phyloP scores from a whole-genome alignment of 2,888 invertebrate species.

The Junonia oenone region DNA sequence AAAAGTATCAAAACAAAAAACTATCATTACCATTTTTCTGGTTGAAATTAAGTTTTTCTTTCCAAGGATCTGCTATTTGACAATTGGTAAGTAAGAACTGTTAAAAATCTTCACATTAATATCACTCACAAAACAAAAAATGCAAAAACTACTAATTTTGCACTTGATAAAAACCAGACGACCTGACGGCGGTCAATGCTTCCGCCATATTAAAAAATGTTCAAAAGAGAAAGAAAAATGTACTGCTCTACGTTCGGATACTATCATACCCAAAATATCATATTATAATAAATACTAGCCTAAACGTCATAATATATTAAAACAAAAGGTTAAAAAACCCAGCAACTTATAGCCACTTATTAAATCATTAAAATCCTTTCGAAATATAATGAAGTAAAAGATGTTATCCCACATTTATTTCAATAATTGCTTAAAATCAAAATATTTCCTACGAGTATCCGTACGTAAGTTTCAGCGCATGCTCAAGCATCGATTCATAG shows the following conservation, averaged over 20 bases:
- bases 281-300: not conserved
- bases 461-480: not conserved
- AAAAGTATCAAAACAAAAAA: conserved; percentile 81
- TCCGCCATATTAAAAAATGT: conserved; percentile 75
- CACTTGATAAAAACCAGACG: conserved; percentile 60
- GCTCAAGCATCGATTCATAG: not conserved
- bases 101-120: conserved; percentile 40
- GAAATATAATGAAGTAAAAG: not conserved
- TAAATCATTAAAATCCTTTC: not conserved
- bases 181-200: conserved; percentile 72
- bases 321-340: not conserved
- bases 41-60: conserved; percentile 38
- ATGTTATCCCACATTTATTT: too few species aligned
- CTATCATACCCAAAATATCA: conserved; percentile 1
- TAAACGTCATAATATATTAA: not conserved
- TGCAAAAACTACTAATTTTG: conserved; percentile 46
- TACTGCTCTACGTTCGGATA: conserved; percentile 34
- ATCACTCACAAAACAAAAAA: conserved; percentile 47
- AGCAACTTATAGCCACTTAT: not conserved
- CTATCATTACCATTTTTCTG: conserved; percentile 78
- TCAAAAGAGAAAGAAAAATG: conserved; percentile 57
- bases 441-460: not conserved
- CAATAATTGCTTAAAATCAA: not conserved
- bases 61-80: conserved; percentile 26
- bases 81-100: conserved; percentile 33